Evolutionary conservation across 2,797 vertebrate genomes (phyloP).

Genomic region (Sitta carolinensis): DNA sequence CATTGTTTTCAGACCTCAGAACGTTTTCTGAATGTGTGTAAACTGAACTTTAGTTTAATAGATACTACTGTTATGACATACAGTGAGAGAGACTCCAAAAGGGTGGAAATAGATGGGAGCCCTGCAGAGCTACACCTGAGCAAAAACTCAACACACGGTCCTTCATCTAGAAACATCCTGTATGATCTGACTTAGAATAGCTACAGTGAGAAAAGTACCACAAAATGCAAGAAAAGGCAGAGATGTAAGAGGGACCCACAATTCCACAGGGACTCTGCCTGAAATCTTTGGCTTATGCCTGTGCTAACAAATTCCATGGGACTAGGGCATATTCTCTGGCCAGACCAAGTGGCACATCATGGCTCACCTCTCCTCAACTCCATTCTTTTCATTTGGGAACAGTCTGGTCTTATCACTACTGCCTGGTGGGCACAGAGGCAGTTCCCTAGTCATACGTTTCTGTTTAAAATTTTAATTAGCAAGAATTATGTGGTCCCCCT

Average conservation of each 20-base stretch:
- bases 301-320: neutral
- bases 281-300: neutral
- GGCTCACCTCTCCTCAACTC: neutral
- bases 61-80: neutral
- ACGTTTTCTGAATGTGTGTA: neutral
- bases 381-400: neutral
- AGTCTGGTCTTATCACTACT: neutral
- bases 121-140: neutral
- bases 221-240: neutral
- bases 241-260: neutral
- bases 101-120: rapidly evolving
- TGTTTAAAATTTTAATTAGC: neutral
- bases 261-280: neutral
- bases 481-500: neutral
- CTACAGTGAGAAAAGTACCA: neutral
- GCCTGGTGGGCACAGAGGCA: neutral
- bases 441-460: neutral
- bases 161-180: neutral
- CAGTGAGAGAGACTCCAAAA: neutral
- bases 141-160: neutral
- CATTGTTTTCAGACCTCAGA: neutral
- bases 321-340: neutral
- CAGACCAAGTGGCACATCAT: neutral
- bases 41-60: neutral
- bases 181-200: neutral